Base-by-base conservation (phyloP, 2,888 invertebrate genomes). In the Tetanocera ferruginea region DNA sequence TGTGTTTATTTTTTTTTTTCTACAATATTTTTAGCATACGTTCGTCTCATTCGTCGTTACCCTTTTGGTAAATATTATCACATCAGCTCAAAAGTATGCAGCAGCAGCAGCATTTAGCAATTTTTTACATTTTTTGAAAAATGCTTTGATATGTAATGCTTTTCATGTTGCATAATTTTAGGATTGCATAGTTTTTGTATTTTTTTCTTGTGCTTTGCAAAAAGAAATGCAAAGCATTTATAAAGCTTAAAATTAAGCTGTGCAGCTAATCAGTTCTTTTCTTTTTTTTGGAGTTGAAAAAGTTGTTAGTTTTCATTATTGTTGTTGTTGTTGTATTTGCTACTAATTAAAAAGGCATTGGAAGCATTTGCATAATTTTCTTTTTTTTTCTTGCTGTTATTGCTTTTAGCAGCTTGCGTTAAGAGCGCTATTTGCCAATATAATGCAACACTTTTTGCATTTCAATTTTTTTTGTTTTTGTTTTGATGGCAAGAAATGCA, bases 281-380 rank as follows among this genome's bases (percentile, higher is more conserved):
- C 14, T 66, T 64, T 8, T 64, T 64, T 25, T 64, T 64, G 28
- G 3, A 23, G 19, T 11, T 34, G 14, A 28, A 6, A 37, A 67
- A 66, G 9, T 19, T 43, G 67, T 37, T 37, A 31, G 25, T 19
- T 66, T 3, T 1, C 19, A 4, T 64, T 5, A 8, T 64, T 64
- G 25, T 14, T 14, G 67, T 67, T 49, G 49, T 55, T 11, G 17
- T 23, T 57, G 34, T 14, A 57, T 72, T 72, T 72, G 57, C 37
- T 37, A 23, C 72, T 72, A 72, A 72, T 72, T 72, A 72, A 72
- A 72, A 72, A 43, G 57, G 72, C 57, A 72, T 69, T 72, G 72
- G 72, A 60, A 72, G 34, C 72, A 37, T 55, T 34, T 49, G 17
- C 5, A 4, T 4, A 49, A 49, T n/a, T 69, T 69, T 8, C 11